Percentiles rank a stretch among this genome's conserved stretches.
phyloP scores from a whole-genome alignment of 2,113 vertebrate genomes.

The Hypanus sabinus region DNA sequence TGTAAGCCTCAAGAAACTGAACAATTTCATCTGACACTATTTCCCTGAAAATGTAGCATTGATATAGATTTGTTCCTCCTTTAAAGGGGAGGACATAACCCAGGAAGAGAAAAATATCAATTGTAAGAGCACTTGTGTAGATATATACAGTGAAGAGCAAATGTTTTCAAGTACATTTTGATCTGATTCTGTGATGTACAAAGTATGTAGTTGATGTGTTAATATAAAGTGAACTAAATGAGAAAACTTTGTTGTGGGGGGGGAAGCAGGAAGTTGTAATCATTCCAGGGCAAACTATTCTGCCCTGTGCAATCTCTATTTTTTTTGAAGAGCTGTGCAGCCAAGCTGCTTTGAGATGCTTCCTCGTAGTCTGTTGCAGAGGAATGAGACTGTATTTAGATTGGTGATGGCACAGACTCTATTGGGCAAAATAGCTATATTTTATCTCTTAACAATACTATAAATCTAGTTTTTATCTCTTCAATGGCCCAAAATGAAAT shows the following conservation, averaged over 20 bases:
- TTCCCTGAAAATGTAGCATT: not conserved
- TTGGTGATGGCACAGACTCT: no score
- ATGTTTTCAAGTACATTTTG: not conserved
- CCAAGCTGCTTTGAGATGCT: not conserved
- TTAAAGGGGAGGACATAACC: not conserved
- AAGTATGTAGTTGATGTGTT: not conserved
- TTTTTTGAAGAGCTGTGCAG: not conserved
- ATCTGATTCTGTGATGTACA: not conserved
- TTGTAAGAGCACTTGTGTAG: conserved; percentile 33
- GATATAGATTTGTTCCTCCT: not conserved
- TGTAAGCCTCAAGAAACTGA: not conserved
- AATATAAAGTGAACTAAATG: not conserved
- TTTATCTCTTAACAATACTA: no score
- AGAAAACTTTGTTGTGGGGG: not conserved
- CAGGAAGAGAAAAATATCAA: not conserved
- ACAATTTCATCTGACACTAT: not conserved
- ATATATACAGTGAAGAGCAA: not conserved
- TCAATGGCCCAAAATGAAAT: not conserved
- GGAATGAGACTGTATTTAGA: no score
- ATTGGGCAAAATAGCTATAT: no score
- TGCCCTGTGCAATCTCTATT: not conserved
- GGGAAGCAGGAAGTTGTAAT: not conserved
- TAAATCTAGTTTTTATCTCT: not conserved
- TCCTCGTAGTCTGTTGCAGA: not conserved
- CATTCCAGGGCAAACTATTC: not conserved